Conservation (phyloP, 2,797 vertebrate species). For the Manis pentadactyla region DNA sequence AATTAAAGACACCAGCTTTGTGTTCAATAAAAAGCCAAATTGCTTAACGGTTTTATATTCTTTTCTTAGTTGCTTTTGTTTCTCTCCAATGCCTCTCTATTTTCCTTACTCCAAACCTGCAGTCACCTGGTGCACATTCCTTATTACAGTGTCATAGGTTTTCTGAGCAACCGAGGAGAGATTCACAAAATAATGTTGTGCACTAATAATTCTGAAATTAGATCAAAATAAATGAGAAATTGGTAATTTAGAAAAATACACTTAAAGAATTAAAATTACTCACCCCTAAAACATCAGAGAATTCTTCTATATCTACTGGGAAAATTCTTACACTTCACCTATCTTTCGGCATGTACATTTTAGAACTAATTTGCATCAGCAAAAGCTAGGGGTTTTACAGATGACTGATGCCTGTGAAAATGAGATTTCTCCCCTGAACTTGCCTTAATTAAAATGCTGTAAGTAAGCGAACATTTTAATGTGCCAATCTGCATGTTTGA, state of each 20-base stretch:
- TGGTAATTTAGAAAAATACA: slow-evolving; percentile 52
- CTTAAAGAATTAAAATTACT: slow-evolving; percentile 67
- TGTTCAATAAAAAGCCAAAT: background rate
- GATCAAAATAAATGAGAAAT: slow-evolving; percentile 71
- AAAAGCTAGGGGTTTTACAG: slow-evolving; percentile 71
- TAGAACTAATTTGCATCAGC: slow-evolving; percentile 68
- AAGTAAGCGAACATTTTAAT: slow-evolving; percentile 59
- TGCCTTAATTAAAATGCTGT: slow-evolving; percentile 73
- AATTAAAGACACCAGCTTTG: slow-evolving; percentile 1
- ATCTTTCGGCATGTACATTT: slow-evolving; percentile 56
- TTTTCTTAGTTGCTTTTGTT: background rate
- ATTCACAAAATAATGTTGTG: slow-evolving; percentile 39
- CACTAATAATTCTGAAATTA: slow-evolving; percentile 70
- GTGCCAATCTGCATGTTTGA: slow-evolving; percentile 58
- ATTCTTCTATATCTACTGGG: slow-evolving; percentile 32
- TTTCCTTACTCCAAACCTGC: background rate
- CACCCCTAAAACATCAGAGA: slow-evolving; percentile 60
- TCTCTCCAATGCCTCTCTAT: background rate
- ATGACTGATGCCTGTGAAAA: slow-evolving; percentile 79
- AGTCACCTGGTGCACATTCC: background rate
- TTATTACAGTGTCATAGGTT: background rate
- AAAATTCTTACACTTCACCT: slow-evolving; percentile 32
- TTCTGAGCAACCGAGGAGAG: background rate
- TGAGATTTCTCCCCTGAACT: slow-evolving; percentile 76
- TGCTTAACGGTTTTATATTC: background rate